Conservation (phyloP, 2,113 vertebrate species). For the Epinephelus fuscoguttatus region DNA sequence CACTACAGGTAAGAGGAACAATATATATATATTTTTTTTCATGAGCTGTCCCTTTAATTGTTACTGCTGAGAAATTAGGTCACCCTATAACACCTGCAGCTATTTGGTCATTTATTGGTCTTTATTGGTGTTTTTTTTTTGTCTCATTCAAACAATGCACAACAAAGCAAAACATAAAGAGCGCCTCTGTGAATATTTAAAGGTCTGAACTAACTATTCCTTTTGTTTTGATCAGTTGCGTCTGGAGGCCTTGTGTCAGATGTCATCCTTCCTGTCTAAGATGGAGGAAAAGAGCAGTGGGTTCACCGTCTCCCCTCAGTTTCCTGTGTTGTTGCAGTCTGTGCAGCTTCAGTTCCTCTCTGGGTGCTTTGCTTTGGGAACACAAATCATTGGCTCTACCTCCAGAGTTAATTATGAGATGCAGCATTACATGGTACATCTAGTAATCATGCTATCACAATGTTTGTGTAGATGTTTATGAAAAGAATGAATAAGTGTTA, state of each 20-base stretch:
- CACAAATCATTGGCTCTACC: conserved; percentile 74
- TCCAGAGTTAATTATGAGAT: conserved; percentile 76
- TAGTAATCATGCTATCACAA: neutral
- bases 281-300: conserved; percentile 84
- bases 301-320: conserved; percentile 65
- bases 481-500: neutral
- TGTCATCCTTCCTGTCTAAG: conserved; percentile 86
- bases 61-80: neutral
- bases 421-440: conserved; percentile 84
- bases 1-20: no score
- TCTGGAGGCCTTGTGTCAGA: conserved; percentile 85
- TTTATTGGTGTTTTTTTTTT: neutral
- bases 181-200: neutral
- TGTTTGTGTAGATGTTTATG: conserved; percentile 17
- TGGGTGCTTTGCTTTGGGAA: conserved; percentile 85
- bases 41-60: neutral
- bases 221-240: conserved; percentile 78
- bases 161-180: neutral
- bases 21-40: no score
- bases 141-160: neutral
- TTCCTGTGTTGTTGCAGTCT: conserved; percentile 82
- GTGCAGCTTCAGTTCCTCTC: conserved; percentile 88
- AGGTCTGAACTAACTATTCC: neutral
- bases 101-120: neutral
- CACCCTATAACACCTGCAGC: neutral